phyloP scores from a whole-genome alignment of 92 coral and sea anemone genomes.

The Desmophyllum pertusum region DNA sequence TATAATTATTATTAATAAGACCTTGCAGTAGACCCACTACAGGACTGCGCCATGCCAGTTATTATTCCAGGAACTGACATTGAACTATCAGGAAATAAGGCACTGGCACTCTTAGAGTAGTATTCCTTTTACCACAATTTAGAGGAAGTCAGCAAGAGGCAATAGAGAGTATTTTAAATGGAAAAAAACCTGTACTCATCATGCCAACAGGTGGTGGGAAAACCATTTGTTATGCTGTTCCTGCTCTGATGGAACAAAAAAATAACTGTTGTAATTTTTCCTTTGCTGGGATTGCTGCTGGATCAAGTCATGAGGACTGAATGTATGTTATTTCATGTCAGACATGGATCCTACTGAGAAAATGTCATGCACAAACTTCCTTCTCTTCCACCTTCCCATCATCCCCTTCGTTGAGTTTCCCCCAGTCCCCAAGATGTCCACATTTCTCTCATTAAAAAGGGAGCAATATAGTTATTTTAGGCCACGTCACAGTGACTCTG shows the following conservation, averaged over 20 bases:
- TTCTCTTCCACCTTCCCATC: constrained; percentile 39
- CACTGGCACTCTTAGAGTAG: constrained; percentile 39
- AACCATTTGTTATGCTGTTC: constrained; percentile 69
- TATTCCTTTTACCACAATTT: constrained; percentile 38
- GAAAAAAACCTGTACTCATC: constrained; percentile 32
- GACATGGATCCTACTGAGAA: constrained; percentile 42
- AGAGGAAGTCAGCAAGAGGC: constrained; percentile 43
- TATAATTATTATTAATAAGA: background rate
- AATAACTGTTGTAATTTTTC: constrained; percentile 57
- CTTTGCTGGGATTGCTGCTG: constrained; percentile 51
- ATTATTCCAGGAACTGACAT: background rate
- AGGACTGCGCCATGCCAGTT: constrained; percentile 12
- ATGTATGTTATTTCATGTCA: constrained; percentile 63
- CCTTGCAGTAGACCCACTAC: constrained; percentile 23
- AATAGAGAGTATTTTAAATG: constrained; percentile 18
- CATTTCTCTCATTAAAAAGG: too few species aligned
- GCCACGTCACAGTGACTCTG: too few species aligned
- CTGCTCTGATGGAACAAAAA: constrained; percentile 51
- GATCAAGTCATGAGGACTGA: constrained; percentile 64
- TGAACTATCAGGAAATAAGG: constrained; percentile 37
- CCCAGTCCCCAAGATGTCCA: too few species aligned
- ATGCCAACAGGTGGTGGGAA: constrained; percentile 72
- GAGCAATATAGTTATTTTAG: too few species aligned
- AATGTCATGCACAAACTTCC: constrained; percentile 32
- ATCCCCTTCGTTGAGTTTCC: too few species aligned